Evolutionary conservation across 1,140 invertebrate species (phyloP).

Genomic region (Xylocopa sonorina): DNA sequence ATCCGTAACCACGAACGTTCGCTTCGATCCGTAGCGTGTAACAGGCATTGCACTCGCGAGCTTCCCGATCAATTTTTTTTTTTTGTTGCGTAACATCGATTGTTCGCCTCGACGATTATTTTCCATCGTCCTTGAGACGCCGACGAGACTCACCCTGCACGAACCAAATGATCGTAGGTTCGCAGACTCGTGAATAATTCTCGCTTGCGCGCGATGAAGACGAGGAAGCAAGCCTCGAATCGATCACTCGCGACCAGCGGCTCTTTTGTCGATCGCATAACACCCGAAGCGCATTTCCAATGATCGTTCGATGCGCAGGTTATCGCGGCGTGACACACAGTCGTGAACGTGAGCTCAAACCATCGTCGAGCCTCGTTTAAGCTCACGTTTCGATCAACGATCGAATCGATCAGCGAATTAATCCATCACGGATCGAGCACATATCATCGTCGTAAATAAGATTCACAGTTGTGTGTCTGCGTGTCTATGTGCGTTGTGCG

Average conservation of each 20-base stretch:
- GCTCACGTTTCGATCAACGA: neutral
- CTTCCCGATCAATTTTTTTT: conserved; percentile 6
- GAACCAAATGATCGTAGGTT: conserved; percentile 21
- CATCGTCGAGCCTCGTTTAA: neutral
- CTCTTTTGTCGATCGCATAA: neutral
- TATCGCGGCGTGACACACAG: neutral
- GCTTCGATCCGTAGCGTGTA: neutral
- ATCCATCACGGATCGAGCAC: neutral
- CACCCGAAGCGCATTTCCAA: neutral
- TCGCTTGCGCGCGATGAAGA: neutral
- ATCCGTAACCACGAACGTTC: no score
- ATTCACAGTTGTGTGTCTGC: neutral
- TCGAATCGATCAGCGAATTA: neutral
- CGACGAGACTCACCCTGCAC: conserved; percentile 36
- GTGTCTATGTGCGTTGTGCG: neutral
- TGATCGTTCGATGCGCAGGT: neutral
- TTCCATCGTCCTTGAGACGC: conserved; percentile 31
- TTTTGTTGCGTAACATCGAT: conserved; percentile 37
- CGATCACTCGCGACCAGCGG: neutral
- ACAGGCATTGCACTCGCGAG: conserved; percentile 22
- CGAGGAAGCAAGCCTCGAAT: neutral
- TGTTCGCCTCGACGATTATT: conserved; percentile 25
- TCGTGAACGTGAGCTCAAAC: neutral
- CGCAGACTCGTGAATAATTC: neutral
- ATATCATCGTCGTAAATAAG: neutral